phyloP scores from a whole-genome alignment of 1,140 invertebrate genomes.

The Planococcus citri region DNA sequence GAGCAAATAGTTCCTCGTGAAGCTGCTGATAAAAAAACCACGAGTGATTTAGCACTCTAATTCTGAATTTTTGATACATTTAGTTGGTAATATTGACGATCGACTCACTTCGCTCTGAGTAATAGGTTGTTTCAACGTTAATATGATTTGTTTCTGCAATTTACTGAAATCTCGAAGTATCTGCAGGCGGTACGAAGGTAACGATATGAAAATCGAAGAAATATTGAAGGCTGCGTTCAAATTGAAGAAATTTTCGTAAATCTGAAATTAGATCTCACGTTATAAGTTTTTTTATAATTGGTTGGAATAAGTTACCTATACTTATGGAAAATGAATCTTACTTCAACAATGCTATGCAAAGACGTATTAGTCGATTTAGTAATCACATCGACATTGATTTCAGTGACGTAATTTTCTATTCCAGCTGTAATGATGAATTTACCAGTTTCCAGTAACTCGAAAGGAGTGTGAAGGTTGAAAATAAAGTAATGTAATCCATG shows the following conservation, averaged over 20 bases:
- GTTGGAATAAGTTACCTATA: too few relatives aligned
- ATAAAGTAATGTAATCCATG: slow-evolving; percentile 13
- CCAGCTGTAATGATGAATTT: neutral
- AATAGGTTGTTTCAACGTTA: slow-evolving; percentile 27
- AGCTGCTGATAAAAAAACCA: slow-evolving; percentile 21
- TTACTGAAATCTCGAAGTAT: slow-evolving; percentile 53
- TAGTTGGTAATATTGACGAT: neutral
- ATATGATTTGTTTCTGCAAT: slow-evolving; percentile 42
- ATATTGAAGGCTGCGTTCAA: slow-evolving; percentile 42
- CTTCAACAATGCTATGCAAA: neutral
- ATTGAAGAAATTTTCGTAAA: slow-evolving; percentile 48
- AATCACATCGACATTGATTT: slow-evolving; percentile 21
- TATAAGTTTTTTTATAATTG: too few relatives aligned
- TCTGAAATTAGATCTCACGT: slow-evolving; percentile 30
- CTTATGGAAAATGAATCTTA: too few relatives aligned
- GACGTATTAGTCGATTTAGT: slow-evolving; percentile 21
- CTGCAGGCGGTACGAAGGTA: slow-evolving; percentile 47
- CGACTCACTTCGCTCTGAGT: neutral
- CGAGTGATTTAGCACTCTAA: neutral
- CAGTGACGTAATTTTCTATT: slow-evolving; percentile 21
- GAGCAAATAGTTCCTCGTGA: slow-evolving; percentile 33
- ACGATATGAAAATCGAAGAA: slow-evolving; percentile 43
- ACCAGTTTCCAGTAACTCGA: slow-evolving; percentile 22
- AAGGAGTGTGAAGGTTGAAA: slow-evolving; percentile 22
- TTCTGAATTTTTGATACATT: neutral